Percentiles rank a stretch among this genome's conserved stretches.
phyloP scores from a whole-genome alignment of 2,113 vertebrate species.

The Haemorhous mexicanus region DNA sequence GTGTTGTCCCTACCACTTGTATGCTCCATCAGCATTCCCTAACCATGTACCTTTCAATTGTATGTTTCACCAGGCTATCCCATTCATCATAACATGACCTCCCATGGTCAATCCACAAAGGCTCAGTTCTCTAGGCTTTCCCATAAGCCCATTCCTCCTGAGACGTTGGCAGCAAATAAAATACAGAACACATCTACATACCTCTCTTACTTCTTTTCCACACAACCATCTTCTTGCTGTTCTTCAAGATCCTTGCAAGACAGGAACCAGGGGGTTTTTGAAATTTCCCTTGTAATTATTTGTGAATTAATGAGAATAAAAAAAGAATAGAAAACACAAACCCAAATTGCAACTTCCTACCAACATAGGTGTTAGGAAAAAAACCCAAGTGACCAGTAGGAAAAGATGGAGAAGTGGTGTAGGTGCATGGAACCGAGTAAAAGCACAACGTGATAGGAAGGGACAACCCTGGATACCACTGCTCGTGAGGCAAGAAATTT shows the following conservation, averaged over 20 bases:
- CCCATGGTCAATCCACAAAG: neutral
- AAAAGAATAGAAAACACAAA: neutral
- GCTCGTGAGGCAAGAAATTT: fast-evolving
- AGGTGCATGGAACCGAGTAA: neutral
- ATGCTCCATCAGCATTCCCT: neutral
- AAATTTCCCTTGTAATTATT: neutral
- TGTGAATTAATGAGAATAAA: neutral
- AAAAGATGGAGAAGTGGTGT: neutral
- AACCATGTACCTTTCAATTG: fast-evolving
- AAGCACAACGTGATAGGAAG: fast-evolving
- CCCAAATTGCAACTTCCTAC: neutral
- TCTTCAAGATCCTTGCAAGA: neutral
- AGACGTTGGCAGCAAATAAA: neutral
- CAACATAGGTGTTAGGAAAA: neutral
- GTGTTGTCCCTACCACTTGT: neutral
- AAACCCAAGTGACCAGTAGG: neutral
- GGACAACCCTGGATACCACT: fast-evolving
- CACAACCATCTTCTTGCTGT: neutral
- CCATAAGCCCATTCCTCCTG: neutral
- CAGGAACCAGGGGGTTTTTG: neutral
- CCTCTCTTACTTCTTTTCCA: neutral
- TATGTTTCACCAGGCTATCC: neutral
- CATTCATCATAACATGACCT: fast-evolving
- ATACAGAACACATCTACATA: neutral
- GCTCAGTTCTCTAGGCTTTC: neutral